A percentile compares a stretch with the other conserved stretches of the same genome.
Conservation (phyloP, 2,797 vertebrate genomes). For the Novumbra hubbsi region DNA sequence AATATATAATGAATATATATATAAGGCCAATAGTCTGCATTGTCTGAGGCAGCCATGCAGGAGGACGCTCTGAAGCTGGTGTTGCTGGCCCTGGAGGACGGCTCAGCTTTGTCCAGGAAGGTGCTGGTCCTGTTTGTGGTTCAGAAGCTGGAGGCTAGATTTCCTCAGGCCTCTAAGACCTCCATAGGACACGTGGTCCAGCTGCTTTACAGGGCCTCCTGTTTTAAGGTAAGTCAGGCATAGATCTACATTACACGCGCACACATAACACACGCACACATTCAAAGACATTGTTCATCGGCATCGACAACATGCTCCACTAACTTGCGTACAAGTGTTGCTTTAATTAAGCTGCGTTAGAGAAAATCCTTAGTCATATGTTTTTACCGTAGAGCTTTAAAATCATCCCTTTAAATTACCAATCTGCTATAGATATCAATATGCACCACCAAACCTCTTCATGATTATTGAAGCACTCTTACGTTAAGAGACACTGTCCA, state of each 20-base stretch:
- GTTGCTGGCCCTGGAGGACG: conserved; percentile 91
- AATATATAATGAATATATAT: neutral
- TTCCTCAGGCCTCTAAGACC: conserved; percentile 96
- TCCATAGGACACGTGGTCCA: conserved; percentile 97
- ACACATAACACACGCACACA: neutral
- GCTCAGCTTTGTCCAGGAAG: conserved; percentile 93
- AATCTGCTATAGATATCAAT: neutral
- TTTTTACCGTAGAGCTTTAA: neutral
- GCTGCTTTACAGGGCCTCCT: conserved; percentile 93
- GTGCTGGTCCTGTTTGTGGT: conserved; percentile 96
- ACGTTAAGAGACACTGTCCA: conserved; percentile 40
- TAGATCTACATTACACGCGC: neutral
- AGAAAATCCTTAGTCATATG: neutral
- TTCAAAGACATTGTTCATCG: neutral
- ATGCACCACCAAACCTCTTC: conserved; percentile 2
- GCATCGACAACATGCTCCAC: neutral
- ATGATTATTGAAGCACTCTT: conserved; percentile 38
- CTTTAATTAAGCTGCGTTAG: neutral
- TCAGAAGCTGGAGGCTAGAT: conserved; percentile 92
- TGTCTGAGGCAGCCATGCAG: conserved; percentile 84
- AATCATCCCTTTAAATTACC: neutral
- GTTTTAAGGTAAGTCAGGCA: conserved; percentile 85
- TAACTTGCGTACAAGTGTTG: neutral
- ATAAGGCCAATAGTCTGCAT: conserved; percentile 9
- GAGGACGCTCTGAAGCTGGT: conserved; percentile 94